Base-by-base conservation (phyloP, 2,113 vertebrate species). In the Rhombomys opimus region DNA sequence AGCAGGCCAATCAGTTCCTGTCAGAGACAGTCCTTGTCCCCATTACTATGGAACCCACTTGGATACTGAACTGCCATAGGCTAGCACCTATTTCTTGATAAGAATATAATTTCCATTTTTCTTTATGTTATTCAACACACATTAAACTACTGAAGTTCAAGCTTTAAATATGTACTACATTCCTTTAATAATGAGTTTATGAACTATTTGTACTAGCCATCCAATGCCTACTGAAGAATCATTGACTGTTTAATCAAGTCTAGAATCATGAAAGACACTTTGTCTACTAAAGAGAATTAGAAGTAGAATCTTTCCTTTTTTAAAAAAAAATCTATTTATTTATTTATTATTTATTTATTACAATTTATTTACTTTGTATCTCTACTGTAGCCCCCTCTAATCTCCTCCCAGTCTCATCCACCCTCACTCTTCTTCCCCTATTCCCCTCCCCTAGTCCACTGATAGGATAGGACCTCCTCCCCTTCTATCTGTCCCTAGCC, bases 141-240 rank as follows among this genome's bases (percentile, higher is more conserved):
- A 91, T 35, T 73, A 78, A 93, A 90, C 3, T 76, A 52, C 25
- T 82, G 14, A 73, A 94, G 81, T 50, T 59, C 27, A 86, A 92
- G 54, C 87, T 70, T 75, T 67, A 87, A 80, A 80, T 67, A 84
- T 1, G 75, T n/a, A 68, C 65, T 86, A 52, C 92, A 75, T 4
- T 57, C 38, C 68, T 97, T 95, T 59, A 93, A 59, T 95, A 25
- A 63, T 73, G 5, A 7, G 0, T 57, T 90, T 90, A n/a, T 82
- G 22, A 94, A 67, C 87, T 87, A 63, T 94, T 86, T 91, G 81
- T 32, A 73, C 65, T 82, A 89, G 22, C 10, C 73, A 93, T 80
- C 20, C 15, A 46, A 59, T 80, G 35, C 4, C 32, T 41, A 81
- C 32, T 81, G 52, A 81, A 57, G 35, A 57, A 81, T 93, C 17